Base-by-base conservation (phyloP, 2,797 vertebrate genomes). In the Eulemur rubriventer region DNA sequence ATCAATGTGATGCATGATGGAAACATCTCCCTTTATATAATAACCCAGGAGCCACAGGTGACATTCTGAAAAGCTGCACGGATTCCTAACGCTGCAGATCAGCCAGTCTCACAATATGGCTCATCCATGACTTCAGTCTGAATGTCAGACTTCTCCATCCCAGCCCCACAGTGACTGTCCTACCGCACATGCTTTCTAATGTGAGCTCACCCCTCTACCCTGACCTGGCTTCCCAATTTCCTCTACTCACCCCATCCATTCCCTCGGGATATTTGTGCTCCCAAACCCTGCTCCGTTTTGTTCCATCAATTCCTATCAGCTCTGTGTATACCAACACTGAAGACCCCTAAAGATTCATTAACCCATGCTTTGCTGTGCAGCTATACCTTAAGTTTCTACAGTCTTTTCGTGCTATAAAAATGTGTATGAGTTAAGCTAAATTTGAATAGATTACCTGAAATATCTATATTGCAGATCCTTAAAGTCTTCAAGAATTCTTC, bases 61-160 rank as follows among this genome's bases (percentile, higher is more conserved):
- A 28, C 46, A 89, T 20, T 70, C 91, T 79, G 69, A 92, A 95
- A 94, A 94, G 48, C 61, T 69, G 3, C n/a, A 69, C 2, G 4
- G 6, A 43, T 48, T 73, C 67, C 73, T 48, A 38, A 28, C 8
- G 76, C 38, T 67, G 35, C 70, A 69, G 22, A 69, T n/a, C 73
- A 87, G n/a, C 50, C 50, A 75, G 9, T n/a, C 20, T 17, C 14
- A 33, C 33, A 50, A 67, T 2, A 73, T 9, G 72, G 13, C 38
- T 88, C 2, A 6, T 17, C 76, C 73, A 75, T 43, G 7, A 70
- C 55, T 50, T 28, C 67, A 5, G 4, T 87, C 35, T 65, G 67
- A 67, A 81, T 57, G 57, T 41, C 65, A 86, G 43, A 46, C 8
- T 76, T 69, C 55, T 76, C 69, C 35, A 46, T 28, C 28, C 10